A percentile compares a stretch with the other conserved stretches of the same genome.
Evolutionary conservation across 1,140 invertebrate species (phyloP).

Genomic region (Drosophila nebulosa): DNA sequence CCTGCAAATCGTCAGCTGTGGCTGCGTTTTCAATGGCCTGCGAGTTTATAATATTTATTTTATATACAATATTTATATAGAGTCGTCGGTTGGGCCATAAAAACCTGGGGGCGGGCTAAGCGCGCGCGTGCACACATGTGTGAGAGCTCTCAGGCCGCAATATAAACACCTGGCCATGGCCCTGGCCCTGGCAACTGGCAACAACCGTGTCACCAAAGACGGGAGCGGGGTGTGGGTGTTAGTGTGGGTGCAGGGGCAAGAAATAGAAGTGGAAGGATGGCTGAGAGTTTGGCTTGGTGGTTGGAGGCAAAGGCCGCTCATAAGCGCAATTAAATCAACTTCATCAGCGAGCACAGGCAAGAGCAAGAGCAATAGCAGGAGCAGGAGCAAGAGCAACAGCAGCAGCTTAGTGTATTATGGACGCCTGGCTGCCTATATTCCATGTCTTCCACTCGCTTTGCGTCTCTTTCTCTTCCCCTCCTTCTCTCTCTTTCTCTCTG

Average conservation of each 20-base stretch:
- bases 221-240: too few species aligned
- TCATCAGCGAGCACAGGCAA: slow-evolving; percentile 27
- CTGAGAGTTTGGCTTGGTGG: not conserved
- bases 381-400: slow-evolving; percentile 26
- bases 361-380: not conserved
- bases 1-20: not conserved
- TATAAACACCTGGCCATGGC: slow-evolving; percentile 8
- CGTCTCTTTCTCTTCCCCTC: not conserved
- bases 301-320: slow-evolving; percentile 27
- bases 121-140: slow-evolving; percentile 2
- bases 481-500: not conserved
- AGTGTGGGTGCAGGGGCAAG: too few species aligned
- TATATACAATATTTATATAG: slow-evolving; percentile 50
- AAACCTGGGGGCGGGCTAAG: not conserved
- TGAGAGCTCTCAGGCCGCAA: slow-evolving; percentile 4
- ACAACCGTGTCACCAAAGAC: slow-evolving; percentile 41
- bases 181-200: slow-evolving; percentile 18
- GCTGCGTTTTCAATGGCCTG: slow-evolving; percentile 8
- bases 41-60: slow-evolving; percentile 44
- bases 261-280: not conserved
- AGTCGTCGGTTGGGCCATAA: slow-evolving; percentile 35
- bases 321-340: slow-evolving; percentile 62
- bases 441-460: not conserved
- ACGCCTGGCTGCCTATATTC: slow-evolving; percentile 36
- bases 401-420: slow-evolving; percentile 53